Evolutionary conservation across 2,113 vertebrate species (phyloP).

Genomic region (Cariama cristata): DNA sequence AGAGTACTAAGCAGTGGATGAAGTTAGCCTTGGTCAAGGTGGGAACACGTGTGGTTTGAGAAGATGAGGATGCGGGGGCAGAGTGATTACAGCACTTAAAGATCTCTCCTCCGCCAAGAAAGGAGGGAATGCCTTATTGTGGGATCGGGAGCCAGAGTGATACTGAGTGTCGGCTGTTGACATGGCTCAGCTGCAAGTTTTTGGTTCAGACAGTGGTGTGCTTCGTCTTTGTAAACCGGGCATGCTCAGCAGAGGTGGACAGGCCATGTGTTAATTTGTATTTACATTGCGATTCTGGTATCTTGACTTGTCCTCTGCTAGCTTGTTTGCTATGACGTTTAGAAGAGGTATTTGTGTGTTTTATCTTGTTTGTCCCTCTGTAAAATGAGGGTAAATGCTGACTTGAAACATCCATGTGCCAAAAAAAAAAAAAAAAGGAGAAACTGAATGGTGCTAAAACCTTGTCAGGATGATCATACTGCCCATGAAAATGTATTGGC

Average conservation of each 20-base stretch:
- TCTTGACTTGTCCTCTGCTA: neutral
- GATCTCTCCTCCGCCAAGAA: neutral
- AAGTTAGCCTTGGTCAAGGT: neutral
- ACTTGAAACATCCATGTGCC: neutral
- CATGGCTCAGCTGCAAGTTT: neutral
- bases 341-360: neutral
- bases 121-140: no score
- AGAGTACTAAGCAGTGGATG: neutral
- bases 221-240: neutral
- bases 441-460: neutral
- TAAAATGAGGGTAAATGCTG: neutral
- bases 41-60: neutral
- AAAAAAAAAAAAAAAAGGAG: neutral
- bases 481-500: neutral
- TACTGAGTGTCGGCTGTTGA: neutral
- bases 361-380: neutral
- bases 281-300: neutral
- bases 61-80: neutral
- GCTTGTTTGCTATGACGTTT: neutral
- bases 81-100: neutral
- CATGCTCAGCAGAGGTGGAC: accelerated
- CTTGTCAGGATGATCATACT: neutral
- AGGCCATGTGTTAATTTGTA: neutral
- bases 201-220: neutral
- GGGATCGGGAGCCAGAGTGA: neutral